Conservation (phyloP, 1,140 invertebrate genomes). For the Brachionus asplanchnoidis region DNA sequence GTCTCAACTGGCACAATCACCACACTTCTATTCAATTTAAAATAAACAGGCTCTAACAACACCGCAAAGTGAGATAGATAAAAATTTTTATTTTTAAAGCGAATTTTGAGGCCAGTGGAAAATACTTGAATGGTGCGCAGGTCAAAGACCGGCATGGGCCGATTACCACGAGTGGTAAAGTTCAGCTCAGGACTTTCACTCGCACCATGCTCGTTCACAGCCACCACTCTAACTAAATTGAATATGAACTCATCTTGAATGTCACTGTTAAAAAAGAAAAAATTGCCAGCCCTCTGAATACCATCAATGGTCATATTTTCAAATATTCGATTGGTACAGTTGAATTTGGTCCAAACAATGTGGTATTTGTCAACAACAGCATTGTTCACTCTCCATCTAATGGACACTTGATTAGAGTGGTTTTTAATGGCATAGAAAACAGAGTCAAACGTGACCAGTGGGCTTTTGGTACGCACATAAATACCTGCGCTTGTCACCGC, state of each 20-base stretch:
- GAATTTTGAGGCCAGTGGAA: background rate
- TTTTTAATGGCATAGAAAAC: background rate
- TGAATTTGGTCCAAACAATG: background rate
- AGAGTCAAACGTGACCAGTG: background rate
- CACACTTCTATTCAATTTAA: background rate
- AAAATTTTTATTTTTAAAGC: conserved; percentile 23
- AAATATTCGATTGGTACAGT: background rate
- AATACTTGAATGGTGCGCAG: background rate
- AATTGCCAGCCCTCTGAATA: background rate
- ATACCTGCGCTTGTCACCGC: background rate
- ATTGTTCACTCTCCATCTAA: background rate
- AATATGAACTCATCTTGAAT: background rate
- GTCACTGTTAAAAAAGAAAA: background rate
- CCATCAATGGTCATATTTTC: background rate
- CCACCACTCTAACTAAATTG: background rate
- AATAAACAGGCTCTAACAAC: background rate
- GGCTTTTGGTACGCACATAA: background rate
- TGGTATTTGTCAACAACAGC: background rate
- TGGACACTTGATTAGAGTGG: background rate
- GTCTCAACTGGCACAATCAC: background rate
- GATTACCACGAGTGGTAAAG: background rate
- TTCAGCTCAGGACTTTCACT: background rate
- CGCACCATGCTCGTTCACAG: background rate
- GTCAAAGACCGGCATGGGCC: background rate
- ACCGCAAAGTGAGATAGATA: background rate